Conservation (phyloP, 2,888 invertebrate species). For the Lamellibrachia satsuma region DNA sequence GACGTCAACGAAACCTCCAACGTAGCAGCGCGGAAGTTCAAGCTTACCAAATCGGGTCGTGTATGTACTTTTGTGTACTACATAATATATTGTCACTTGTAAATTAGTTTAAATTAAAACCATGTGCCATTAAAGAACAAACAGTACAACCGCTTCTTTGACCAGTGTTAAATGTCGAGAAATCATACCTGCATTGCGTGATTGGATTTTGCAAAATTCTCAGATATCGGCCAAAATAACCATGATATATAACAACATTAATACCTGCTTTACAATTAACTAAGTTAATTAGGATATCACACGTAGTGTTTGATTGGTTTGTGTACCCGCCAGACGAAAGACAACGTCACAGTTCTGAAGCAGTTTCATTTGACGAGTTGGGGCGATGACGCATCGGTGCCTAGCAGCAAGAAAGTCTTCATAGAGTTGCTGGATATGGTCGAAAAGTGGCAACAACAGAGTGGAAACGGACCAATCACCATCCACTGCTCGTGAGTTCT, state of each 20-base stretch:
- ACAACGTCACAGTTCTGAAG: neutral
- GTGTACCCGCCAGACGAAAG: neutral
- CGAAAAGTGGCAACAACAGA: conserved; percentile 4
- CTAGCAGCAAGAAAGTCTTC: neutral
- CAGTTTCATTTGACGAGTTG: neutral
- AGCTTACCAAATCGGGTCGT: neutral
- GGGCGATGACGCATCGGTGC: neutral
- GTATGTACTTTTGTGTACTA: neutral
- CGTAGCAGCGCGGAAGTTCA: conserved; percentile 32
- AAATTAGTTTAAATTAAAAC: too few relatives aligned
- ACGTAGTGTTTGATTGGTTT: neutral
- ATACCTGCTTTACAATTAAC: neutral
- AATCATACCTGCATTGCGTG: too few relatives aligned
- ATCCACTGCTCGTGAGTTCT: neutral
- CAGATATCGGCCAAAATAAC: too few relatives aligned
- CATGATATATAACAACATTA: too few relatives aligned
- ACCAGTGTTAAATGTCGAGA: too few relatives aligned
- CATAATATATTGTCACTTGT: too few relatives aligned
- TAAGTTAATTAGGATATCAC: neutral
- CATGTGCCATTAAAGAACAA: too few relatives aligned
- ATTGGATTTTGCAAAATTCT: too few relatives aligned
- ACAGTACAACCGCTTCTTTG: too few relatives aligned
- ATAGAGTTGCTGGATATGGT: neutral
- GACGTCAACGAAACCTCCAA: neutral
- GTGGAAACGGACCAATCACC: conserved; percentile 3